These are phyloP conservation scores for Drosophila nebulosa DNA, from an alignment of 1,140 invertebrate genomes.

Conservation along the genomic window DNA sequence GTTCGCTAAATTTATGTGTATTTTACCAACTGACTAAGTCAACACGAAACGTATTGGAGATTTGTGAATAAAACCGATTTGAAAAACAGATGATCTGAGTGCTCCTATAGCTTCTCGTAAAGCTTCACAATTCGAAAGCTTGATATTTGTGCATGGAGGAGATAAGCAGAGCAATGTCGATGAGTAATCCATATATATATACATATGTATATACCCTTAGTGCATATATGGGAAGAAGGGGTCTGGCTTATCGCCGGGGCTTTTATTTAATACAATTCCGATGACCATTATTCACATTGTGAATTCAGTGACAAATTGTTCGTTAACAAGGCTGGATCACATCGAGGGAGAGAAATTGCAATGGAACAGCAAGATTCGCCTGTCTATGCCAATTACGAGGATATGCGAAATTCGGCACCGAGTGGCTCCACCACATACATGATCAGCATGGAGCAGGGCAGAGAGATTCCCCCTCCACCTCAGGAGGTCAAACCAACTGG, in stretches of 20 bases:
- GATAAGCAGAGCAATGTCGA: background rate
- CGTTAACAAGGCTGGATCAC: constrained; percentile 15
- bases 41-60: background rate
- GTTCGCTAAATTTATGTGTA: background rate
- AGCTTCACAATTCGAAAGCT: background rate
- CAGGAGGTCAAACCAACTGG: background rate
- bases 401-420: constrained; percentile 45
- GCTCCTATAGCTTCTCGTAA: background rate
- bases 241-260: background rate
- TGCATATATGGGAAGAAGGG: background rate
- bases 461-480: background rate
- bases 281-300: background rate
- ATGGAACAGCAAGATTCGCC: constrained; percentile 35
- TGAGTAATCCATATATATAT: background rate
- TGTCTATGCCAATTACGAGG: constrained; percentile 60
- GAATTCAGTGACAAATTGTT: constrained; percentile 21
- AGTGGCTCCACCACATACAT: constrained; percentile 44
- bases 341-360: background rate
- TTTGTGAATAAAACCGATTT: background rate
- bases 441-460: constrained; percentile 28
- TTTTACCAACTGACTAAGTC: background rate
- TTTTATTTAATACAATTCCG: background rate
- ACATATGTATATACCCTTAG: background rate
- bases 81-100: background rate
- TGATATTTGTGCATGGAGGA: background rate